Evolutionary conservation across 2,113 vertebrate genomes (phyloP).

Genomic region (Gallinago jamesoni): DNA sequence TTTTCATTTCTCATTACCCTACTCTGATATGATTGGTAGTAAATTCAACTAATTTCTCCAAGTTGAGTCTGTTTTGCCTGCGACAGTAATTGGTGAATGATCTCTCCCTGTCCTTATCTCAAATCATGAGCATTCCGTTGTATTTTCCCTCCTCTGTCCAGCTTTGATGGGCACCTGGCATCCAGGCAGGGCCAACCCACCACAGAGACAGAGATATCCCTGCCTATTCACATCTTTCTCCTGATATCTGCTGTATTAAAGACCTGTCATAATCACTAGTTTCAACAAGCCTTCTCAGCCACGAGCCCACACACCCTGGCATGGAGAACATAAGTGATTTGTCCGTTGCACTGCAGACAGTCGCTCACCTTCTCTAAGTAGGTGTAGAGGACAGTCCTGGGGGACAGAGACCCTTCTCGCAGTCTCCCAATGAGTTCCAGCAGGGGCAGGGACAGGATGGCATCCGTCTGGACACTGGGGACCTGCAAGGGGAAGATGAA

Average conservation of each 20-base stretch:
- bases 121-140: background rate
- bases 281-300: background rate
- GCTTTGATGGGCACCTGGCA: background rate
- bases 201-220: background rate
- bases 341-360: no score
- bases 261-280: background rate
- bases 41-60: background rate
- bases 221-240: background rate
- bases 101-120: background rate
- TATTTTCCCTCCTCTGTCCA: background rate
- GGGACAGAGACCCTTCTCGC: conserved; percentile 69
- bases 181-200: background rate
- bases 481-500: conserved; percentile 49
- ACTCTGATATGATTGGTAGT: background rate
- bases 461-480: conserved; percentile 35
- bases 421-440: conserved; percentile 69
- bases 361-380: conserved; percentile 82
- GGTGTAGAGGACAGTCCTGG: conserved; percentile 77
- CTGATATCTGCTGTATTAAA: background rate
- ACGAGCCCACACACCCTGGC: background rate
- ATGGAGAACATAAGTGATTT: background rate
- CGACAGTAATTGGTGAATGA: background rate
- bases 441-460: conserved; percentile 75
- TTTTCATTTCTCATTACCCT: background rate
- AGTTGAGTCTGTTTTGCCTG: background rate